Evolutionary conservation across 1,140 invertebrate genomes (phyloP).

Genomic region (Hormaphis cornu): DNA sequence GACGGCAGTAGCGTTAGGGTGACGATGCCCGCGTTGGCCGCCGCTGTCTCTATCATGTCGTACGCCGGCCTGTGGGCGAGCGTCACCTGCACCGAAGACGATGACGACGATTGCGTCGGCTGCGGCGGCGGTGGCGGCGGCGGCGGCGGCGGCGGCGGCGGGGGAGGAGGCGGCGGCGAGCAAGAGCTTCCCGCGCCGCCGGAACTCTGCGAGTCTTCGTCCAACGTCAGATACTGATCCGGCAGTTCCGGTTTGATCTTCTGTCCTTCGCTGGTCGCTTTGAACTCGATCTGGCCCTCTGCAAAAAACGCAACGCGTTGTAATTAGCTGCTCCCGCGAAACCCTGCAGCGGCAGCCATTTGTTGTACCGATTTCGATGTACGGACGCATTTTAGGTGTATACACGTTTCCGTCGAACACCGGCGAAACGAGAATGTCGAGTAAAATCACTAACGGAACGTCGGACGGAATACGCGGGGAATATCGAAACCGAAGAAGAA

Average conservation of each 20-base stretch:
- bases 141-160: neutral
- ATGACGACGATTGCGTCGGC: neutral
- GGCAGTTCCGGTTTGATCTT: constrained; percentile 71
- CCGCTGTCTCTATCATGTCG: constrained; percentile 48
- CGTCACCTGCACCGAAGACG: neutral
- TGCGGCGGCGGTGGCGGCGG: neutral
- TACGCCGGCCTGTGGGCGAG: constrained; percentile 5
- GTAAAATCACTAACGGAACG: too few relatives aligned
- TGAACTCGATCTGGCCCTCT: constrained; percentile 84
- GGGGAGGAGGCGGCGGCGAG: constrained; percentile 26
- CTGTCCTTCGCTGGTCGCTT: constrained; percentile 79
- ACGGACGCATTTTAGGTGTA: too few relatives aligned
- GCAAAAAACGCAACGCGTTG: constrained; percentile 35
- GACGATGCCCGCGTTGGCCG: constrained; percentile 56
- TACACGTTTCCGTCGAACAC: too few relatives aligned
- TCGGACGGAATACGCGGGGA: too few relatives aligned
- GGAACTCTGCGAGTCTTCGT: constrained; percentile 77
- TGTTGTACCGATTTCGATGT: neutral
- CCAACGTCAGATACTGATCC: constrained; percentile 68
- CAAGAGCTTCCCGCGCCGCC: constrained; percentile 46
- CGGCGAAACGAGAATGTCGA: too few relatives aligned
- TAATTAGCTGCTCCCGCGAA: neutral
- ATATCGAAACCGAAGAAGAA: too few relatives aligned
- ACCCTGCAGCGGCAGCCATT: neutral
- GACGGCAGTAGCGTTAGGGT: constrained; percentile 12